These are phyloP conservation scores for Ceratina calcarata DNA, from an alignment of 1,140 invertebrate species.

Conservation along the genomic window DNA sequence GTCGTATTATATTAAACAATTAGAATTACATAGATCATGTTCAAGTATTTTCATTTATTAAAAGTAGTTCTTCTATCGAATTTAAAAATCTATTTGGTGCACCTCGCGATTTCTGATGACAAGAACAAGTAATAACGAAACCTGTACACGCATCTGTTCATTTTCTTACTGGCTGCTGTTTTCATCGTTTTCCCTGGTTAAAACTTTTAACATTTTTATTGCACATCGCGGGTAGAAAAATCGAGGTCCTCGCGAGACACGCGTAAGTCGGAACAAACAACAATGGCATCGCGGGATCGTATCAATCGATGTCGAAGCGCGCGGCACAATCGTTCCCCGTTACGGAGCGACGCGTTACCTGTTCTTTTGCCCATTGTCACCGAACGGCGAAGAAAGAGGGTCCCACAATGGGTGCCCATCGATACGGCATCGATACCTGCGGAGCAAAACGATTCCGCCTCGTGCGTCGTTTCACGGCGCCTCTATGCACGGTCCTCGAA, in stretches of 20 bases:
- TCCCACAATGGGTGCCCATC: conserved; percentile 53
- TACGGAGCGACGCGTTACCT: conserved; percentile 52
- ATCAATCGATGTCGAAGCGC: conserved; percentile 62
- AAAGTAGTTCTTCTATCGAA: too few relatives aligned
- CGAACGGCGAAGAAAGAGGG: neutral
- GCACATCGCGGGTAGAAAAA: too few relatives aligned
- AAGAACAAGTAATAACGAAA: too few relatives aligned
- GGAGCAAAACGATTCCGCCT: conserved; percentile 44
- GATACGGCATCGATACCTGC: conserved; percentile 62
- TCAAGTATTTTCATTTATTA: too few relatives aligned
- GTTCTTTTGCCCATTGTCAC: conserved; percentile 38
- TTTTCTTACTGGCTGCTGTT: conserved; percentile 1
- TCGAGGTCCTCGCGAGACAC: conserved; percentile 34
- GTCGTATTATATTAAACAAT: too few relatives aligned
- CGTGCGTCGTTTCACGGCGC: conserved; percentile 21
- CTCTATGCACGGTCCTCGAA: conserved; percentile 5
- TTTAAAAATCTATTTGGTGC: too few relatives aligned
- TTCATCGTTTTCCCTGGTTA: conserved; percentile 40
- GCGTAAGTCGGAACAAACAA: conserved; percentile 55
- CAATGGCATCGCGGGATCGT: conserved; percentile 62
- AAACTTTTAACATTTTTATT: conserved; percentile 44
- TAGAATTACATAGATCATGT: too few relatives aligned
- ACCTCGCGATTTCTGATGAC: neutral
- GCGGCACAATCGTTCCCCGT: conserved; percentile 50
- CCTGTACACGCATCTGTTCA: too few relatives aligned